A percentile compares a stretch with the other conserved stretches of the same genome.
phyloP scores from a whole-genome alignment of 92 coral and sea anemone species.

The Phenganax marumi region DNA sequence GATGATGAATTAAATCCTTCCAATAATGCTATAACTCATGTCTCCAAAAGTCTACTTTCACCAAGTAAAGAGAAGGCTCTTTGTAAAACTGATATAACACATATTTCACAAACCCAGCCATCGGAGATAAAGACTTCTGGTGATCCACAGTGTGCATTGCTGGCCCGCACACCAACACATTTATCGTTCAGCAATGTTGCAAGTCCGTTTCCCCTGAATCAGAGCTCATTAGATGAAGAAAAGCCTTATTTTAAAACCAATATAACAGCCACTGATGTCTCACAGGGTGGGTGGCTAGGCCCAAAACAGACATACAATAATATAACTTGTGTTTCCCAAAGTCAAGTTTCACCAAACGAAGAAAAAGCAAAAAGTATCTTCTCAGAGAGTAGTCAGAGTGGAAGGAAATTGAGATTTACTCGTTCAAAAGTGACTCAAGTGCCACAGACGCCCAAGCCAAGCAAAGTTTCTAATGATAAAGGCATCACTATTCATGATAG shows the following conservation, averaged over 20 bases:
- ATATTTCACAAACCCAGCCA: slow-evolving; percentile 3
- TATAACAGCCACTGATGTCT: too few relatives aligned
- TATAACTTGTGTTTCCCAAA: slow-evolving; percentile 8
- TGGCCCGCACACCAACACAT: not conserved
- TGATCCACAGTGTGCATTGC: too few relatives aligned
- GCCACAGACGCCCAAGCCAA: not conserved
- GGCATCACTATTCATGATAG: not conserved
- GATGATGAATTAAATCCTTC: not conserved
- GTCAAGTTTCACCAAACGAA: slow-evolving; percentile 1
- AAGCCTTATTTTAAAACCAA: too few relatives aligned
- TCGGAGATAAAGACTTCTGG: not conserved
- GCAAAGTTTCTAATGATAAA: not conserved
- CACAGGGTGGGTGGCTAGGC: too few relatives aligned
- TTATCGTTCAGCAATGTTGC: not conserved
- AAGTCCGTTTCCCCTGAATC: not conserved
- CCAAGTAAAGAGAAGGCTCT: not conserved
- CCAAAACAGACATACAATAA: not conserved
- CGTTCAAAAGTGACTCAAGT: slow-evolving; percentile 13
- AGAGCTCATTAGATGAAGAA: too few relatives aligned
- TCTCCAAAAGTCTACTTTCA: too few relatives aligned
- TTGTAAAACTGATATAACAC: not conserved
- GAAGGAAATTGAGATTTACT: not conserved
- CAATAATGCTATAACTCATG: not conserved
- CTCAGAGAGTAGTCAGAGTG: not conserved
- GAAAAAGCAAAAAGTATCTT: not conserved